Evolutionary conservation across 2,888 invertebrate genomes (phyloP).

Genomic region (Scelioninae gen. 1): DNA sequence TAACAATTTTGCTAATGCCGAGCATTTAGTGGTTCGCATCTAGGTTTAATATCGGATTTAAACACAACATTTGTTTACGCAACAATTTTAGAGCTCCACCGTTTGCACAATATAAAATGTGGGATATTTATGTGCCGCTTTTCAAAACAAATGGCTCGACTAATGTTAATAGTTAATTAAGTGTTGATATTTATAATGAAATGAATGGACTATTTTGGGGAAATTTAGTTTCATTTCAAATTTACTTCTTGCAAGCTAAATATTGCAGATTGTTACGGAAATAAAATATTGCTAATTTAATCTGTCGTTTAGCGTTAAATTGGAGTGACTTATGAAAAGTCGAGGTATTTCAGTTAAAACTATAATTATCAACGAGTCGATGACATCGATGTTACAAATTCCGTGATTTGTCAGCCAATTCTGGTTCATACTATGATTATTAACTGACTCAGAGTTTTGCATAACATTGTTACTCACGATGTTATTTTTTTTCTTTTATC

Average conservation of each 20-base stretch:
- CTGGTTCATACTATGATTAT: constrained; percentile 5
- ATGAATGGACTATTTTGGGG: constrained; percentile 11
- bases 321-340: neutral
- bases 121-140: neutral
- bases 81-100: neutral
- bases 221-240: neutral
- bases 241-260: neutral
- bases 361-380: constrained; percentile 22
- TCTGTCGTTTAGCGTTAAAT: neutral
- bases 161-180: neutral
- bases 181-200: neutral
- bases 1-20: constrained; percentile 2
- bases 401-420: constrained; percentile 10
- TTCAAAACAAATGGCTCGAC: neutral
- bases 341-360: constrained; percentile 11
- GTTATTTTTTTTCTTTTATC: too few species aligned
- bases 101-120: neutral
- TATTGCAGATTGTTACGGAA: neutral
- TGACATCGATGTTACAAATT: too few species aligned
- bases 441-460: too few species aligned
- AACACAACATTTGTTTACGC: constrained; percentile 3
- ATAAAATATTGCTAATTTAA: neutral
- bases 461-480: too few species aligned
- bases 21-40: neutral
- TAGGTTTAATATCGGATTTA: constrained; percentile 1